Percentiles rank a stretch among this genome's conserved stretches.
These are phyloP conservation scores for Cephus runcator DNA, from an alignment of 2,888 invertebrate species.

Conservation along the genomic window DNA sequence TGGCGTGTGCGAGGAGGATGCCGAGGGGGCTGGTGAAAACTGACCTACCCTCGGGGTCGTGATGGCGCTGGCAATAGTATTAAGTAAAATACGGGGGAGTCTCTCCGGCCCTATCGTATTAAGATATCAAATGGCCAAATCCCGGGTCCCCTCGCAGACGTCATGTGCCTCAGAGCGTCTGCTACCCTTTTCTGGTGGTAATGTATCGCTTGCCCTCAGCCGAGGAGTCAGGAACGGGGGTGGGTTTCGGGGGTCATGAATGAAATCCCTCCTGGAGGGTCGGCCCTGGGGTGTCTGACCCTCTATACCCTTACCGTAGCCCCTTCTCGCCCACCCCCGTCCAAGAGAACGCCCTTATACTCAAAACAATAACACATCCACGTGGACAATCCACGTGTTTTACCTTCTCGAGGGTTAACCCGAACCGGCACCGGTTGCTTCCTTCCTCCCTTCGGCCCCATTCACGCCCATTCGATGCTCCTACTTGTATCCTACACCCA, in stretches of 20 bases:
- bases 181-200: constrained; percentile 56
- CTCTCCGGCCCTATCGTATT: constrained; percentile 53
- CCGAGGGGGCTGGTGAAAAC: constrained; percentile 16
- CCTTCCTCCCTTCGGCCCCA: neutral
- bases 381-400: constrained; percentile 52
- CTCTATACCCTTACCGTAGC: constrained; percentile 50
- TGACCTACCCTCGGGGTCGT: constrained; percentile 30
- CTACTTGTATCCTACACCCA: too few species aligned
- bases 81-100: constrained; percentile 50
- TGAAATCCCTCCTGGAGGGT: constrained; percentile 64
- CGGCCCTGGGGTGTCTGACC: constrained; percentile 59
- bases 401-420: neutral
- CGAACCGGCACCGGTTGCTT: constrained; percentile 29
- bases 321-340: constrained; percentile 22
- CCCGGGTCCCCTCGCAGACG: constrained; percentile 51
- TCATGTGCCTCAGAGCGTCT: constrained; percentile 43
- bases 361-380: constrained; percentile 61
- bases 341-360: constrained; percentile 48
- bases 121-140: constrained; percentile 64
- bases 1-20: neutral
- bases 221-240: constrained; percentile 36
- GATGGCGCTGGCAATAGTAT: constrained; percentile 27
- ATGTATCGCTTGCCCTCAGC: constrained; percentile 56
- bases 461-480: too few species aligned
- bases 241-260: constrained; percentile 54